Base-by-base conservation (phyloP, 2,797 vertebrate genomes). In the Gastrophryne carolinensis region DNA sequence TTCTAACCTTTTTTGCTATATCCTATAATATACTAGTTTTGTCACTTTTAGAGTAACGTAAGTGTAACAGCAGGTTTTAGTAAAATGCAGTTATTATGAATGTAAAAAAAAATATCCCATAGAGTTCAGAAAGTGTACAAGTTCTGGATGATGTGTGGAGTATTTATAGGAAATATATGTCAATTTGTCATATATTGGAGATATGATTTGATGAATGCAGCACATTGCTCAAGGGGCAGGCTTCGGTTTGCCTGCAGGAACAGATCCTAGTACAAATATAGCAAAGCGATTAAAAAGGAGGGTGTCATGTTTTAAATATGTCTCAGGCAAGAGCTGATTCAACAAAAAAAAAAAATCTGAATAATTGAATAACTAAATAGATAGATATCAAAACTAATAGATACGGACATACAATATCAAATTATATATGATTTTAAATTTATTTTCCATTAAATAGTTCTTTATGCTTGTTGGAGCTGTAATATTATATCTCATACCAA, bases 11-110 rank as follows among this genome's bases (percentile, higher is more conserved):
- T 34, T 64, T 72, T 73, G 53, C 12, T 41, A 27, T 53, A 54
- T 39, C 52, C 54, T 47, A 63, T 60, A 73, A 63, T n/a, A 73
- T 21, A 23, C 47, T 54, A 39, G 41, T 72, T 73, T 73, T 73
- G 58, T 41, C 49, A 54, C 27, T 54, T 63, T 41, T 6, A 73
- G 24, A 39, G 23, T 34, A 34, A 21, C 62, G 41, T n/a, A 60
- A n/a, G 30, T 73, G 49, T 73, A 47, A 73, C 39, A 63, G 37
- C 41, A 73, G n/a, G 23, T 47, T 63, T 54, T 17, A n/a, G 21
- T 39, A 29, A 62, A 19, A 26, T 10, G 27, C 39, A 32, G 27
- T 63, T 53, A 61, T 63, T 63, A 41, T 63, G 11, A 49, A 37
- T 52, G 44, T 41, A 68, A 44, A 70, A 24, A 70, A 30, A 72